Base-by-base conservation (phyloP, 1,140 invertebrate genomes). In the Drosophila leontia region DNA sequence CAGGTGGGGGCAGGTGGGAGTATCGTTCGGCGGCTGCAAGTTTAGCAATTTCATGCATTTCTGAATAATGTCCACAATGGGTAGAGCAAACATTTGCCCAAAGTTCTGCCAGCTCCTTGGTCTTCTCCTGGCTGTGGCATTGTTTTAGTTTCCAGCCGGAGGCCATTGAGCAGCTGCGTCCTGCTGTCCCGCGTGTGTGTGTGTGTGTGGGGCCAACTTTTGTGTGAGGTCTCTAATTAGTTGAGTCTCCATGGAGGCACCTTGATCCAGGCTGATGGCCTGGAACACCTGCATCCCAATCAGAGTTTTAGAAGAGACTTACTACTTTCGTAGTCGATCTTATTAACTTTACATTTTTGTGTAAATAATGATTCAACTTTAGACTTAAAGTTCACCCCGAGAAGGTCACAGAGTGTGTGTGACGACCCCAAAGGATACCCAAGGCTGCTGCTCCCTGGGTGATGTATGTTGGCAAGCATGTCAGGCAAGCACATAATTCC, bases 31-130 rank as follows among this genome's bases (percentile, higher is more conserved):
- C 56, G 37, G 34, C 23, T 56, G 44, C 56, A 91, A 90, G 71
- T 88, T 88, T 78, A 23, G 64, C 74, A 90, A 90, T 90, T 85
- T 85, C 69, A 88, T 91, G 81, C 81, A 88, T 81, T 85, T 74
- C 62, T 90, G 83, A 90, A 80, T 90, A 90, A 85, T 90, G 84
- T 85, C 64, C 82, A 85, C 81, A 90, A 69, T 65, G 34, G 48
- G 62, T 32, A 63, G 67, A 60, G 59, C 80, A 78, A 90, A 85
- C 79, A 83, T 85, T 85, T 85, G 79, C 60, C 47, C 63, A 83
- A 83, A 85, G 75, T 82, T 85, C 74, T 26, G 19, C 47, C 15
- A 19, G 53, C 17, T 61, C 32, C 56, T 58, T 42, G 19, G 41
- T 11, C 35, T 37, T 55, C n/a, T 23, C 34, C 19, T 74, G 67